A percentile compares a stretch with the other conserved stretches of the same genome.
Evolutionary conservation across 2,797 vertebrate genomes (phyloP).

Genomic region (Megalops cyprinoides): DNA sequence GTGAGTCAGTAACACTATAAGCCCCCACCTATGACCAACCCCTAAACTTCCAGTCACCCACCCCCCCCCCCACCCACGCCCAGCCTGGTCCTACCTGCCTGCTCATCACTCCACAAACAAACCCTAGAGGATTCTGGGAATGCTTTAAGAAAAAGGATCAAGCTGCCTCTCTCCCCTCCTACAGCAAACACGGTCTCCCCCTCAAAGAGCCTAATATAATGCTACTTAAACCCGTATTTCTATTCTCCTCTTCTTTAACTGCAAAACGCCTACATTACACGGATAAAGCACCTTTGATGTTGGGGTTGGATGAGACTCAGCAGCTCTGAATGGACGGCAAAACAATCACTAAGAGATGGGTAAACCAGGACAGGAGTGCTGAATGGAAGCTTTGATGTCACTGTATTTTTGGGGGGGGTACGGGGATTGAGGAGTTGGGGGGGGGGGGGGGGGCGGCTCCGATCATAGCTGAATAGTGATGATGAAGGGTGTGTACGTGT

Average conservation of each 20-base stretch:
- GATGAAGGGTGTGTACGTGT: conserved; percentile 54
- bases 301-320: conserved; percentile 41
- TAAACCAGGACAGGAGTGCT: conserved; percentile 10
- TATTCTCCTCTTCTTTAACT: conserved; percentile 51
- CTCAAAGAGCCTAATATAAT: not conserved
- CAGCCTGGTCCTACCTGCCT: conserved; percentile 6
- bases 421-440: conserved; percentile 24
- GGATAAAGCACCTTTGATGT: conserved; percentile 58
- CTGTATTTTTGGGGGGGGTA: conserved; percentile 54
- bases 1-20: conserved; percentile 3
- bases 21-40: not conserved
- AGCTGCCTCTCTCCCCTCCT: conserved; percentile 19
- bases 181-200: not conserved
- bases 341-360: conserved; percentile 30
- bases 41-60: not conserved
- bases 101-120: conserved; percentile 16
- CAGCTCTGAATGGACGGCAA: conserved; percentile 50
- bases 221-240: conserved; percentile 25
- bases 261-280: conserved; percentile 59
- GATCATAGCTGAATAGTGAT: conserved; percentile 67
- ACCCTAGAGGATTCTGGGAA: not conserved
- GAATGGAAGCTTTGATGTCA: conserved; percentile 62
- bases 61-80: not conserved
- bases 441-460: conserved; percentile 45
- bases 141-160: not conserved